Base-by-base conservation (phyloP, 1,140 invertebrate genomes). In the Leucophenga varia region DNA sequence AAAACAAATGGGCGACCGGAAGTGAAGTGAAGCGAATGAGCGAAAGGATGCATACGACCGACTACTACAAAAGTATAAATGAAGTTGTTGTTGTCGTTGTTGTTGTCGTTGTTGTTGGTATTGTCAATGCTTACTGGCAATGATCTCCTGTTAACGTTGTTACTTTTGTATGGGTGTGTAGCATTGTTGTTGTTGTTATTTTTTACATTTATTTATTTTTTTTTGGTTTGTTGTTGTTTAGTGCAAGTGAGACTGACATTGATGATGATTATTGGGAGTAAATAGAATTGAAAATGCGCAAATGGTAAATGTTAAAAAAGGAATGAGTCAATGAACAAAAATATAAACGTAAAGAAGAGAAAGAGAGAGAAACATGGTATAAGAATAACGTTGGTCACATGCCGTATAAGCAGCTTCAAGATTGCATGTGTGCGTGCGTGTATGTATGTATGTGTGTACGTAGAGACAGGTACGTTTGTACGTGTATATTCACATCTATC, bases 181-280 rank as follows among this genome's bases (percentile, higher is more conserved):
- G 10, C 22, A 35, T 37, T 43, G 45, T 22, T 39, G 21, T 43
- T 51, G 36, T 36, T 40, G 13, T 19, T 34, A 30, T 1, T 55
- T 37, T 28, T 46, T 39, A 31, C 57, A 31, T 17, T 48, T 22
- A 3, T 35, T 32, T n/a, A 45, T 28, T 28, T 39, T 18, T 9
- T 37, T 38, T n/a, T 38, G 21, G 42, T 47, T 57, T 50, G 49
- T 64, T 61, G 61, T 60, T 52, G 60, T 64, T 64, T 65, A 64
- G 61, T 64, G 57, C 52, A 46, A 57, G 57, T 57, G 63, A 64
- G 61, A 58, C 63, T 70, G 67, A 70, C 67, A 71, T 67, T 70
- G 67, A 71, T 71, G 67, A 71, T 71, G 67, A 71, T 71, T 70
- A 71, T 71, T 61, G 68, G 63, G 60, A 71, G 68, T 67, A 70